phyloP scores from a whole-genome alignment of 2,888 invertebrate species.

The Ornithoptera priamus region DNA sequence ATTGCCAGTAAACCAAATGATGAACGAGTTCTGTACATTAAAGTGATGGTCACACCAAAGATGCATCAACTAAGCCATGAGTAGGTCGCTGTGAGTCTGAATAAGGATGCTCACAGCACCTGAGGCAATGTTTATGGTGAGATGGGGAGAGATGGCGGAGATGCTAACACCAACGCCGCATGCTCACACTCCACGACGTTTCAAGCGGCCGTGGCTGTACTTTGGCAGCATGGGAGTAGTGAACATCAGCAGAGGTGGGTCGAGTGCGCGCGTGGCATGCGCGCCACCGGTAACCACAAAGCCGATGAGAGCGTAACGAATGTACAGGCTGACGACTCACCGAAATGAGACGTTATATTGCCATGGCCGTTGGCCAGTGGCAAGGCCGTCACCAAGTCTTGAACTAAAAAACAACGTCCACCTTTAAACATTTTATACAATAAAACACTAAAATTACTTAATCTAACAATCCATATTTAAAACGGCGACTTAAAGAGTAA shows the following conservation, averaged over 20 bases:
- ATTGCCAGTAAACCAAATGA: conserved; percentile 57
- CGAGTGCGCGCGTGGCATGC: conserved; percentile 66
- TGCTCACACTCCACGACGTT: conserved; percentile 49
- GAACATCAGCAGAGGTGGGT: conserved; percentile 54
- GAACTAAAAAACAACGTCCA: conserved; percentile 80
- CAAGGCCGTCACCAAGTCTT: conserved; percentile 81
- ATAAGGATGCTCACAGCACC: conserved; percentile 68
- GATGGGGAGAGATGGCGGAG: conserved; percentile 50
- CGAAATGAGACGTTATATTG: conserved; percentile 78
- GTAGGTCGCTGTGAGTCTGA: conserved; percentile 65
- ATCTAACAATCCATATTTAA: conserved; percentile 34
- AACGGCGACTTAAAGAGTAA: conserved; percentile 22
- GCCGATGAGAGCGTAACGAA: conserved; percentile 69
- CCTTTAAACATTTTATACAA: conserved; percentile 74
- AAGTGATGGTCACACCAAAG: conserved; percentile 64
- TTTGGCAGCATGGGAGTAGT: conserved; percentile 31
- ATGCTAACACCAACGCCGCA: conserved; percentile 57
- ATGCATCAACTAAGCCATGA: conserved; percentile 76
- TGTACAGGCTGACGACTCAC: conserved; percentile 76
- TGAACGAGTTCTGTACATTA: conserved; percentile 57
- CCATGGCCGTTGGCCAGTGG: conserved; percentile 80
- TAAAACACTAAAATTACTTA: conserved; percentile 41
- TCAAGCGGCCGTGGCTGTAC: conserved; percentile 13
- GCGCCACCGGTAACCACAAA: conserved; percentile 75
- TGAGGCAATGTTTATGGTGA: conserved; percentile 62